Evolutionary conservation across 2,113 vertebrate species (phyloP).

Genomic region (Pteronura brasiliensis): DNA sequence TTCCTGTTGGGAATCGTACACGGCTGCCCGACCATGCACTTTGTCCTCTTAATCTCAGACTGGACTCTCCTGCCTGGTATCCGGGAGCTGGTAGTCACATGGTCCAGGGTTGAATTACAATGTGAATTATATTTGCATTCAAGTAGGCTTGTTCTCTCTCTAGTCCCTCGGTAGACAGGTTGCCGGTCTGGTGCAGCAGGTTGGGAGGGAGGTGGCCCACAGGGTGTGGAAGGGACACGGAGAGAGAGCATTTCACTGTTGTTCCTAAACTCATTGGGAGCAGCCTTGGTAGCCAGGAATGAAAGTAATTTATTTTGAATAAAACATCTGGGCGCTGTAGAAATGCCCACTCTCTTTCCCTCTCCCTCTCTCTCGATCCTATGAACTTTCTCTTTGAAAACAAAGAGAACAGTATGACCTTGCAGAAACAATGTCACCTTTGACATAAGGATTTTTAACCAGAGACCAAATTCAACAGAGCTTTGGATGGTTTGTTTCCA

Average conservation of each 20-base stretch:
- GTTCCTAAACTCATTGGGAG: background rate
- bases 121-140: background rate
- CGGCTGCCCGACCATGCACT: background rate
- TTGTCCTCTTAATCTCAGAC: background rate
- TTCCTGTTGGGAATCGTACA: background rate
- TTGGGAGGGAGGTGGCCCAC: background rate
- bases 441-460: background rate
- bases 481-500: background rate
- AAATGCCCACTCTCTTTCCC: too few species aligned
- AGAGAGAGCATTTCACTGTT: background rate
- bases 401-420: background rate
- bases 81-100: background rate
- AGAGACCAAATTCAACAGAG: background rate
- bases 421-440: background rate
- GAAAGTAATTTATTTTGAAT: background rate
- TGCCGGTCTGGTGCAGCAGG: background rate
- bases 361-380: too few species aligned
- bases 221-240: background rate
- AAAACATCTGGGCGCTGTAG: too few species aligned
- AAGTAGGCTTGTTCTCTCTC: background rate
- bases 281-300: background rate
- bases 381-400: background rate
- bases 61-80: background rate
- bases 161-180: accelerated
- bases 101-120: background rate